Base-by-base conservation (phyloP, 1,140 invertebrate species). In the Olivierus martensii region DNA sequence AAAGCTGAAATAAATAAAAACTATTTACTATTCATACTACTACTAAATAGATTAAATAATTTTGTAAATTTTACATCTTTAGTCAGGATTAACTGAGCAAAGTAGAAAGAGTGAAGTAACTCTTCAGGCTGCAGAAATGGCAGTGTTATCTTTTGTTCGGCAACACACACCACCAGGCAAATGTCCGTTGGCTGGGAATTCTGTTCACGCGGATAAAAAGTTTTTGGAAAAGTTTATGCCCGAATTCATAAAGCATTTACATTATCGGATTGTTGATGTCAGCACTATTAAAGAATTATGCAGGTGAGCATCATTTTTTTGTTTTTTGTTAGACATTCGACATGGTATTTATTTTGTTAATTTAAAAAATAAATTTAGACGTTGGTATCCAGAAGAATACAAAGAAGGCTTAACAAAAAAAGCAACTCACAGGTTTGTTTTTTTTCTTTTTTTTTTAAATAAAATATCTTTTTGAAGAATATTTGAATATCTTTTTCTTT, bases 261-360 rank as follows among this genome's bases (percentile, higher is more conserved):
- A 95, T 69, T 94, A 96, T 69, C 77, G 91, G 63, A 82, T 91
- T 22, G 81, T 96, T 49, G 93, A 97, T 77, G 90, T 95, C 4
- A 87, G 83, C 36, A 79, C 83, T 3, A 70, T 96, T 2, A 95
- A 94, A 68, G 90, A 95, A 72, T 63, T 95, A n/a, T 70, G 69
- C 43, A 77, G 42, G 21, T 28, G 5, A 49, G 42, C 11, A 3
- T 21, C 14, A 28, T 28, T 28, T n/a, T n/a, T n/a, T n/a, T n/a
- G n/a, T n/a, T n/a, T n/a, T n/a, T n/a, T n/a, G n/a, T n/a, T n/a
- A n/a, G n/a, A n/a, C n/a, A n/a, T n/a, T n/a, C n/a, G n/a, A n/a
- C n/a, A n/a, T n/a, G n/a, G n/a, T n/a, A n/a, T n/a, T n/a, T n/a
- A n/a, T n/a, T n/a, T n/a, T n/a, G n/a, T n/a, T n/a, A n/a, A n/a